These are phyloP conservation scores for Acronicta psi DNA, from an alignment of 2,888 invertebrate genomes.

Conservation along the genomic window DNA sequence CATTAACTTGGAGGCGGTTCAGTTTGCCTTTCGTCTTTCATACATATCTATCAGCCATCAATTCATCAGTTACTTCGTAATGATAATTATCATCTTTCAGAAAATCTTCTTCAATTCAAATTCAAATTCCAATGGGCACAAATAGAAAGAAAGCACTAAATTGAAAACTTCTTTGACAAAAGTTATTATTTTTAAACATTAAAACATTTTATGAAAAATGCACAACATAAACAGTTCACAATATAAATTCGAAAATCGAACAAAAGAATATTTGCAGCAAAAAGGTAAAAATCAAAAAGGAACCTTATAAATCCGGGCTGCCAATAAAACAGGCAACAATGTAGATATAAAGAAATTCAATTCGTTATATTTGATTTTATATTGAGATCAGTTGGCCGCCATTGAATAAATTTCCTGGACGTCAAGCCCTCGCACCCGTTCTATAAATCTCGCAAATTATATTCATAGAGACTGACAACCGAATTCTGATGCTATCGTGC, in stretches of 20 bases:
- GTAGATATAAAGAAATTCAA: constrained; percentile 45
- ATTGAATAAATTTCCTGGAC: constrained; percentile 58
- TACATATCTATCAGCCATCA: too few relatives aligned
- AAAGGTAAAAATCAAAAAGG: constrained; percentile 19
- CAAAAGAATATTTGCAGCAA: constrained; percentile 12
- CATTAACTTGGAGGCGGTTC: too few relatives aligned
- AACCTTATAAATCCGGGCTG: constrained; percentile 38
- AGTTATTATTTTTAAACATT: too few relatives aligned
- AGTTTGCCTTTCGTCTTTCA: too few relatives aligned
- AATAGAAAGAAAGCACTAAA: too few relatives aligned
- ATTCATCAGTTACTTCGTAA: too few relatives aligned
- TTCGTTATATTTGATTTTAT: constrained; percentile 54
- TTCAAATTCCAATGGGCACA: too few relatives aligned
- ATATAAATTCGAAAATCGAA: constrained; percentile 3
- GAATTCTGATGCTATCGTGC: constrained; percentile 43
- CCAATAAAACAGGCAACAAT: constrained; percentile 49
- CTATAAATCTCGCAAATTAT: constrained; percentile 54
- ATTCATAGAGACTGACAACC: constrained; percentile 55
- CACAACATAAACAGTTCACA: not conserved
- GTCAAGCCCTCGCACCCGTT: constrained; percentile 33
- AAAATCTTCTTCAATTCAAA: too few relatives aligned
- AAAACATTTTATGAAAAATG: too few relatives aligned
- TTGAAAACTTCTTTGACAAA: too few relatives aligned
- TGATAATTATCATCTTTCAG: too few relatives aligned
- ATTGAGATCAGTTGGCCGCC: constrained; percentile 50